A percentile compares a stretch with the other conserved stretches of the same genome.
These are phyloP conservation scores for Spizaetus ornatus DNA, from an alignment of 2,113 vertebrate species.

Conservation along the genomic window DNA sequence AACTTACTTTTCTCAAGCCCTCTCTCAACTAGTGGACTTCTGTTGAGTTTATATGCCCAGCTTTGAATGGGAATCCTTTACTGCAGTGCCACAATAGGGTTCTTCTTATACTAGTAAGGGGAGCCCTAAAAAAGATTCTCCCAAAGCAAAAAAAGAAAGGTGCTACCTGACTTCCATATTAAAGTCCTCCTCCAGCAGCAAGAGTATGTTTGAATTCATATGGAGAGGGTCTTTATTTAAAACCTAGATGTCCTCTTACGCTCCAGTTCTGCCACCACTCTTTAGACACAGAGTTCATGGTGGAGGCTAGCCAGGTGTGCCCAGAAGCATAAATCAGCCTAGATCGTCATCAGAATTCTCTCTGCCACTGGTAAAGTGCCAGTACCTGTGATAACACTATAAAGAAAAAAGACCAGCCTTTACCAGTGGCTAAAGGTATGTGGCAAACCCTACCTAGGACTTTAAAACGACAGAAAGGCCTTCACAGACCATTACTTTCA, in stretches of 20 bases:
- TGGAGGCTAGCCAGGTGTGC: neutral
- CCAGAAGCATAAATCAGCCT: neutral
- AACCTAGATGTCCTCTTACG: neutral
- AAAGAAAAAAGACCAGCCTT: neutral
- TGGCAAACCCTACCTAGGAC: neutral
- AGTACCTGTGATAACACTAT: neutral
- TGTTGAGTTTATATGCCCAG: neutral
- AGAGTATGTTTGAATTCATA: neutral
- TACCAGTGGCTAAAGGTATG: neutral
- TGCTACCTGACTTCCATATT: neutral
- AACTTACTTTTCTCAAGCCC: neutral
- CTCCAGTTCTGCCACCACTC: neutral
- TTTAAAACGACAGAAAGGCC: neutral
- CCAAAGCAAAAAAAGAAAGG: neutral
- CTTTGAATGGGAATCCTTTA: neutral
- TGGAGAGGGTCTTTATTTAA: neutral
- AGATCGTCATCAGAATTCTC: neutral
- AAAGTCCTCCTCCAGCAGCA: neutral
- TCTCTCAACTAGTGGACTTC: neutral
- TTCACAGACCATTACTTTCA: neutral
- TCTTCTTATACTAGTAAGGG: neutral
- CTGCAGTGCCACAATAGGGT: neutral
- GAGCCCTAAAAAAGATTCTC: neutral
- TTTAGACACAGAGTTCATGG: neutral
- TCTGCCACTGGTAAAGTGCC: neutral